Evolutionary conservation across 2,113 vertebrate species (phyloP).

Genomic region (Girardinichthys multiradiatus): DNA sequence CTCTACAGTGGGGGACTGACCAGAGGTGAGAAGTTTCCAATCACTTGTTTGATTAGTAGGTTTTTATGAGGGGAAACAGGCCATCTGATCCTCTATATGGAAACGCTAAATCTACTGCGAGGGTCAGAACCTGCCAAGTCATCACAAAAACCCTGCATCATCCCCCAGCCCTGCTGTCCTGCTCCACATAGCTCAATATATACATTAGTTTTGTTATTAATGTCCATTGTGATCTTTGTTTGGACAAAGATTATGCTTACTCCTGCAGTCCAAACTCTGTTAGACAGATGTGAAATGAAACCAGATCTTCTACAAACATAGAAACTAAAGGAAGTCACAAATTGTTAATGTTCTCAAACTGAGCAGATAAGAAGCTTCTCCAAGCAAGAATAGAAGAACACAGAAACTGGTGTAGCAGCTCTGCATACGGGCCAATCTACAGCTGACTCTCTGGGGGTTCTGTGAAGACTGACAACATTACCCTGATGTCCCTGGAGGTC

Average conservation of each 20-base stretch:
- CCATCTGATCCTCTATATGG: conserved; percentile 36
- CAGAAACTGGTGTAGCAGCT: too few relatives aligned
- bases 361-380: too few relatives aligned
- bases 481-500: conserved; percentile 7
- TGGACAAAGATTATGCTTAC: too few relatives aligned
- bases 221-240: conserved; percentile 46
- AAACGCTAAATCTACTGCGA: conserved; percentile 43
- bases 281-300: conserved; percentile 46
- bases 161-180: conserved; percentile 23
- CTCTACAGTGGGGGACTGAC: not conserved
- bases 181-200: conserved; percentile 1
- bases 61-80: conserved; percentile 56
- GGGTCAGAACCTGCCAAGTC: conserved; percentile 45
- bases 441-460: conserved; percentile 16
- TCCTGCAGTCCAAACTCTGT: conserved; percentile 19
- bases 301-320: conserved; percentile 26
- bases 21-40: not conserved
- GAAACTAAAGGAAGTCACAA: too few relatives aligned
- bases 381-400: too few relatives aligned
- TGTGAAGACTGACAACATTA: not conserved
- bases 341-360: too few relatives aligned
- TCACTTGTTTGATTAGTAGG: conserved; percentile 25
- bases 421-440: too few relatives aligned
- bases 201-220: conserved; percentile 13
- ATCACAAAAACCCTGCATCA: conserved; percentile 45